Evolutionary conservation across 1,140 invertebrate genomes (phyloP), one percentile per base, ranked within the genome.

Genomic region (Anastrepha obliqua): DNA sequence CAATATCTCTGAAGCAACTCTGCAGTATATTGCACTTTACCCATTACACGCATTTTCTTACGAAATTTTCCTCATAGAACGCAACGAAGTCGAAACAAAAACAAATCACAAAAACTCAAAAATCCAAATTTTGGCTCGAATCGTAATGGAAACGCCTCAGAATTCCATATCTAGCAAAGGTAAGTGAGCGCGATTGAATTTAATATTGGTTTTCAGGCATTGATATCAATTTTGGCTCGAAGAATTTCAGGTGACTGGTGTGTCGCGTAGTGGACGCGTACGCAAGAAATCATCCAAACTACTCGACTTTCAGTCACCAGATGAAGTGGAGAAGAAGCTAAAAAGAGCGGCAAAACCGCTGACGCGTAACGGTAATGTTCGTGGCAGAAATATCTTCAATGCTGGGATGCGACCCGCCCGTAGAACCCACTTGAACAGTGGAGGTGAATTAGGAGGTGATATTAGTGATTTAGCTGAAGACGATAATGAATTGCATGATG

Each of bases 221-320:
- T 81, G 15, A 81, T 55, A 17, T 20, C 11, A 51, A n/a, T 87
- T 29, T n/a, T 8, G 13, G 8, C 87, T 90, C 70, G 17, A 39
- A 96, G 96, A 97, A 94, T 94, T 97, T 91, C 96, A 97, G 94
- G 96, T 97, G 39, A 97, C 96, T 78, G 97, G 97, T 51, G 95
- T 98, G 42, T 98, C 97, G 5, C 89, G 93, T 86, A 98, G 97
- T 90, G 98, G 97, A 29, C 94, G 98, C 70, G 97, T 99, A 0
- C 94, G 98, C 64, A 99, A 99, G 94, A 99, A 99, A 93, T 98
- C 98, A 8, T 98, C 98, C 0, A 99, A 99, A 93, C 94, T 99
- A 13, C 96, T 98, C 93, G 98, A 98, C 93, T 98, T 98, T 94
- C 97, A 98, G 91, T 97, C 97, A 1, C 96, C 96, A 0, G 97